phyloP scores from a whole-genome alignment of 2,888 invertebrate genomes.

The Orchesella flavescens region DNA sequence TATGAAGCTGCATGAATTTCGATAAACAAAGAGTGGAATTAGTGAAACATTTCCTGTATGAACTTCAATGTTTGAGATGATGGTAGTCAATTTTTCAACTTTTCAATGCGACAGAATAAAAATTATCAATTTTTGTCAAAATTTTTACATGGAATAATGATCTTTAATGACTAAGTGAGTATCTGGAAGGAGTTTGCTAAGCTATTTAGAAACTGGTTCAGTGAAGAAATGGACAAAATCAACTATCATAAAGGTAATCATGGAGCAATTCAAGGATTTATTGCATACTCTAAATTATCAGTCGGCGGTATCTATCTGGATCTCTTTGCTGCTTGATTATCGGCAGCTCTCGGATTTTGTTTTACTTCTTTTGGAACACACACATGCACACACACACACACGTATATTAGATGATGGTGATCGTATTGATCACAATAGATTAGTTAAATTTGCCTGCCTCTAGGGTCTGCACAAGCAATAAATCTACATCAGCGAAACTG shows the following conservation, averaged over 20 bases:
- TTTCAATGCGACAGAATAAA: no score
- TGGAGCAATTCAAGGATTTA: slow-evolving; percentile 21
- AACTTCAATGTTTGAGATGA: no score
- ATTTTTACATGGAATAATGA: no score
- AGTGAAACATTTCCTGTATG: no score
- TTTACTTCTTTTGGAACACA: background rate
- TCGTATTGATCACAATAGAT: slow-evolving; percentile 27
- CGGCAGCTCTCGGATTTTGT: background rate
- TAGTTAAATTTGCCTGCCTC: slow-evolving; percentile 27
- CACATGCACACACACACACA: background rate
- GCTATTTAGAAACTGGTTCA: no score
- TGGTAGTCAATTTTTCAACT: background rate
- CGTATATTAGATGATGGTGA: slow-evolving; percentile 7
- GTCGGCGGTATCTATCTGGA: slow-evolving; percentile 36
- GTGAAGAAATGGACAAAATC: no score
- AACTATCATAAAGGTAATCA: background rate
- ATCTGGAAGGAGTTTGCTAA: no score
- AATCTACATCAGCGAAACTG: slow-evolving; percentile 42
- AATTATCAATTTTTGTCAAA: background rate
- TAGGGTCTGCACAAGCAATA: slow-evolving; percentile 31
- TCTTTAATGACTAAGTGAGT: no score
- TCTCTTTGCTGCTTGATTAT: slow-evolving; percentile 1
- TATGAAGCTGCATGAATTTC: no score
- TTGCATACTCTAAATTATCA: slow-evolving; percentile 26
- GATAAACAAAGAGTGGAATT: no score